phyloP scores from a whole-genome alignment of 2,797 vertebrate species.

The Melanotaenia parkinsoni region DNA sequence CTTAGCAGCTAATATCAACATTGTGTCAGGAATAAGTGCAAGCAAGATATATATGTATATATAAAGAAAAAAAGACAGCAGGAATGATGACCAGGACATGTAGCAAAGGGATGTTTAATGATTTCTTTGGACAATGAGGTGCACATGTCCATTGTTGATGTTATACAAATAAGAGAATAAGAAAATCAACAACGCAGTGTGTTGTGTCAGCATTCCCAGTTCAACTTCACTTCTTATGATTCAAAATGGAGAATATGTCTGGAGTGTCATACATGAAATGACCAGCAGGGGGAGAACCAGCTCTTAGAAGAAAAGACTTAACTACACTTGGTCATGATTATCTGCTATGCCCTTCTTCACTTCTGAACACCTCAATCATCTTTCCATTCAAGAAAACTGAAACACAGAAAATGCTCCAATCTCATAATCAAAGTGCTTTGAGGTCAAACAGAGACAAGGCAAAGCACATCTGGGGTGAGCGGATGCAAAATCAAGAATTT shows the following conservation, averaged over 20 bases:
- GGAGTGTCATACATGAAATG: constrained; percentile 58
- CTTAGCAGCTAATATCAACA: constrained; percentile 72
- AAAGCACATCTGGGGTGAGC: constrained; percentile 42
- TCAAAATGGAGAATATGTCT: constrained; percentile 65
- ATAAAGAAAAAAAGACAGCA: constrained; percentile 44
- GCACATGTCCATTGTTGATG: constrained; percentile 80
- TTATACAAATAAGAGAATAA: constrained; percentile 77
- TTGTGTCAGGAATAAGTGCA: constrained; percentile 58
- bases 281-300: constrained; percentile 74
- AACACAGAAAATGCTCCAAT: constrained; percentile 29
- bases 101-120: constrained; percentile 85
- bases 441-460: constrained; percentile 36
- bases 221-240: constrained; percentile 64
- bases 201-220: constrained; percentile 74
- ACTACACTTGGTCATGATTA: constrained; percentile 44
- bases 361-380: constrained; percentile 38
- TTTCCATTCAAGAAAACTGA: constrained; percentile 41
- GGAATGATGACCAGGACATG: constrained; percentile 81
- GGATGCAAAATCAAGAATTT: constrained; percentile 36
- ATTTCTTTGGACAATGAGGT: constrained; percentile 83
- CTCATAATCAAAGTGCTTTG: constrained; percentile 31
- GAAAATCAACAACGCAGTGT: constrained; percentile 66
- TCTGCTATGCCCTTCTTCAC: constrained; percentile 43
- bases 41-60: constrained; percentile 20
- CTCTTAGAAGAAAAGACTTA: constrained; percentile 41